A percentile compares a stretch with the other conserved stretches of the same genome.
Evolutionary conservation across 2,797 vertebrate species (phyloP).

Genomic region (Phrynocephalus vlangalii): DNA sequence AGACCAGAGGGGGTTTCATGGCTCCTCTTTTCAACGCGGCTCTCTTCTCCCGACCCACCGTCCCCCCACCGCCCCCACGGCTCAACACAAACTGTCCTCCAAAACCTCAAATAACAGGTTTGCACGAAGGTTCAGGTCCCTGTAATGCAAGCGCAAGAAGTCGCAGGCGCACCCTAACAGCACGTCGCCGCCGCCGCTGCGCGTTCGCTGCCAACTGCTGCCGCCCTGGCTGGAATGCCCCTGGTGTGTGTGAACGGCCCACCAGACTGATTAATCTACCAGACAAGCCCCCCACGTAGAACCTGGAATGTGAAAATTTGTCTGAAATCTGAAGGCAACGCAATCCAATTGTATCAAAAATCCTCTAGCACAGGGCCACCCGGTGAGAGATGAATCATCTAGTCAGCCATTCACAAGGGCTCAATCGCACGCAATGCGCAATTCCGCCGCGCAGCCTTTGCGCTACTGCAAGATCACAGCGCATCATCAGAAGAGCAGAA

Average conservation of each 20-base stretch:
- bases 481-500: conserved; percentile 97
- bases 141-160: conserved; percentile 97
- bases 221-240: conserved; percentile 71
- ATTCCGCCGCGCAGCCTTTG: conserved; percentile 99
- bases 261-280: conserved; percentile 87
- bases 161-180: conserved; percentile 85
- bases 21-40: background rate
- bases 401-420: conserved; percentile 87
- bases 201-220: conserved; percentile 82
- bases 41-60: background rate
- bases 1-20: too few species aligned
- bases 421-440: conserved; percentile 81
- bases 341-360: conserved; percentile 75
- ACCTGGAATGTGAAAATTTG: conserved; percentile 69
- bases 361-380: conserved; percentile 74
- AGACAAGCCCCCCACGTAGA: conserved; percentile 86
- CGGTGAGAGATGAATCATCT: conserved; percentile 82
- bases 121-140: conserved; percentile 93
- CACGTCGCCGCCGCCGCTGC: conserved; percentile 80
- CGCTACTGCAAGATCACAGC: conserved; percentile 99
- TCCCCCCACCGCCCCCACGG: background rate
- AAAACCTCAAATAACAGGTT: conserved; percentile 93
- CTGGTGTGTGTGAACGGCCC: conserved; percentile 85
- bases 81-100: conserved; percentile 38
- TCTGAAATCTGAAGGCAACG: conserved; percentile 55